Conservation (phyloP, 2,113 vertebrate species). For the Hystrix brachyura region DNA sequence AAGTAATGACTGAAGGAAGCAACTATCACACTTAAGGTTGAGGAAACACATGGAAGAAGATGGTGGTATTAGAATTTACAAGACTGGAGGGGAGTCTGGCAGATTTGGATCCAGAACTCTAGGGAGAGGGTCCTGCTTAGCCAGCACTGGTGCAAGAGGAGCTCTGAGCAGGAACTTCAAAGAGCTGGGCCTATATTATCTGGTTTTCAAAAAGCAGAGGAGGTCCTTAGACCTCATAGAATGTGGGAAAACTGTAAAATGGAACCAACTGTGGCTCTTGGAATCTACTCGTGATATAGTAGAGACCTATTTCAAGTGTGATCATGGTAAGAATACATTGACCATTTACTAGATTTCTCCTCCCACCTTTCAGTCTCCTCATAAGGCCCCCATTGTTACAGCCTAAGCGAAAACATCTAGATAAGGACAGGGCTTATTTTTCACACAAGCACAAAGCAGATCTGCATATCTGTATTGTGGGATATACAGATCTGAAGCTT, state of each 20-base stretch:
- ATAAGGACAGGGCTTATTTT: not conserved
- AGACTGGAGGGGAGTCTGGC: not conserved
- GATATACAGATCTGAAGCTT: not conserved
- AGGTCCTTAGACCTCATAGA: not conserved
- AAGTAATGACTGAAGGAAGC: not conserved
- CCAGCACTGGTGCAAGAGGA: rapidly evolving
- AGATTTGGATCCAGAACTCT: not conserved
- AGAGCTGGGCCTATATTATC: not conserved
- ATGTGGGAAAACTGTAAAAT: not conserved
- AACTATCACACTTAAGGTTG: not conserved
- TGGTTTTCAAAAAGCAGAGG: not conserved
- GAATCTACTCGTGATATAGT: not conserved
- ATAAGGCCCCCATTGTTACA: not conserved
- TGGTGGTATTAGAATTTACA: not conserved
- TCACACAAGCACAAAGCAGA: not conserved
- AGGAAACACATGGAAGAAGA: not conserved
- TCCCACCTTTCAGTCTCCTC: not conserved
- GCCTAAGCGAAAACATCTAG: not conserved
- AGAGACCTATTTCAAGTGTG: not conserved
- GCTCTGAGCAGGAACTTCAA: not conserved
- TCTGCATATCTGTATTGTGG: not conserved
- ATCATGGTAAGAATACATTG: not conserved
- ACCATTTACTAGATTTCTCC: not conserved
- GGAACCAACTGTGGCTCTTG: not conserved
- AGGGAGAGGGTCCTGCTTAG: rapidly evolving